These are phyloP conservation scores for Acanthornis magna DNA, from an alignment of 2,797 vertebrate species.

Conservation along the genomic window DNA sequence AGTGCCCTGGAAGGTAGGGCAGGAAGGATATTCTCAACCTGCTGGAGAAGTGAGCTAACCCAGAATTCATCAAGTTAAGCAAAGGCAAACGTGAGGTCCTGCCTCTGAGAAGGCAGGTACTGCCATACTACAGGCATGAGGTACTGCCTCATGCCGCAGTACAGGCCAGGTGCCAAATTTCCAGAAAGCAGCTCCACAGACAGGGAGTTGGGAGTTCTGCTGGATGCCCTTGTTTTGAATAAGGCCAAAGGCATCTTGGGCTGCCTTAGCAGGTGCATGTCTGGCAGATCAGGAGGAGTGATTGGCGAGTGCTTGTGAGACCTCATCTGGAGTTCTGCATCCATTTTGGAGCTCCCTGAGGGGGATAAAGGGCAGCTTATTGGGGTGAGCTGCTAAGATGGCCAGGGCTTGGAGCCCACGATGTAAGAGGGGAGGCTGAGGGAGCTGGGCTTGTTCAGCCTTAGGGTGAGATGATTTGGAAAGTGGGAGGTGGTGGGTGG, in stretches of 20 bases:
- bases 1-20: not conserved
- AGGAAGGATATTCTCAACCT: not conserved
- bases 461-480: not conserved
- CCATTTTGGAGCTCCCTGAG: not conserved
- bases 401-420: not conserved
- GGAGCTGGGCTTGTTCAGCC: not conserved
- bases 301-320: not conserved
- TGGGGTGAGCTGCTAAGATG: not conserved
- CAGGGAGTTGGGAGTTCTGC: not conserved
- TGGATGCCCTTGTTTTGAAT: not conserved
- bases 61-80: not conserved
- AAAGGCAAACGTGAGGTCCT: not conserved
- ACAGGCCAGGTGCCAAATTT: not conserved
- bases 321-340: not conserved
- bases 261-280: not conserved
- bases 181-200: not conserved
- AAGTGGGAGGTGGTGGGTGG: accelerated
- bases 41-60: not conserved
- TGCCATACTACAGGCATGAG: too few relatives aligned
- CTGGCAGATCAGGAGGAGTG: not conserved
- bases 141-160: not conserved
- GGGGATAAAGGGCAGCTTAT: not conserved
- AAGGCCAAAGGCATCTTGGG: not conserved
- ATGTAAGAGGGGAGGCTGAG: not conserved
- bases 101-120: not conserved